Evolutionary conservation across 2,888 invertebrate species (phyloP), one percentile per base, ranked within the genome.

Genomic region (Andricus curvator): DNA sequence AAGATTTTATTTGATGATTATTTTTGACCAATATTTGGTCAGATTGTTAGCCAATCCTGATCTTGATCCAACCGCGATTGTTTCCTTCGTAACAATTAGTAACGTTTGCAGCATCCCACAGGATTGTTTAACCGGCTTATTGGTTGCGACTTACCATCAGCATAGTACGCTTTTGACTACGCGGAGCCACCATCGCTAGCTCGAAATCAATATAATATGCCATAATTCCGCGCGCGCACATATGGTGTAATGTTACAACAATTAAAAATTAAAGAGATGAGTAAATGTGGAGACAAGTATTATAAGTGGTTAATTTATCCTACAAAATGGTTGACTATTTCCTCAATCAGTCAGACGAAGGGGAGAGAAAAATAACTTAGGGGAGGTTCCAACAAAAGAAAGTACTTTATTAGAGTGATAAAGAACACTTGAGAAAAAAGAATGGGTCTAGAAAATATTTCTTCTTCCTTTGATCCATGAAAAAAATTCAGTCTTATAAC

Each of bases 141-240:
- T 70, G 68, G 48, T 48, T 29, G 25, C 68, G 17, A 48, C 48
- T 70, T 70, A 51, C 51, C 51, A 51, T 70, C 25, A 15, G 25
- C 17, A 70, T 51, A 51, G 70, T 70, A 48, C 70, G 48, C 29
- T 70, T 70, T 81, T 78, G 83, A 81, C 80, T 79, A 78, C 80
- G 70, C 44, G 81, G 82, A 81, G 82, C 82, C 84, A 82, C 81
- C 82, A 81, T 82, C 84, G 84, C 82, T 62, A 78, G 81, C 66
- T 81, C 80, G 62, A 79, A 82, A 84, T 84, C 83, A 83, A 84
- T 83, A 84, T 84, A 81, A 81, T 83, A 81, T 83, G 83, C 83
- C 77, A 78, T 60, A 78, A 70, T 68, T 78, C 41, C 68, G 78
- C 67, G 67, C 66, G 77, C 78, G 80, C 79, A 65, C 74, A 17